Evolutionary conservation across 2,113 vertebrate species (phyloP), one percentile per base, ranked within the genome.

Genomic region (Ciconia stormi): DNA sequence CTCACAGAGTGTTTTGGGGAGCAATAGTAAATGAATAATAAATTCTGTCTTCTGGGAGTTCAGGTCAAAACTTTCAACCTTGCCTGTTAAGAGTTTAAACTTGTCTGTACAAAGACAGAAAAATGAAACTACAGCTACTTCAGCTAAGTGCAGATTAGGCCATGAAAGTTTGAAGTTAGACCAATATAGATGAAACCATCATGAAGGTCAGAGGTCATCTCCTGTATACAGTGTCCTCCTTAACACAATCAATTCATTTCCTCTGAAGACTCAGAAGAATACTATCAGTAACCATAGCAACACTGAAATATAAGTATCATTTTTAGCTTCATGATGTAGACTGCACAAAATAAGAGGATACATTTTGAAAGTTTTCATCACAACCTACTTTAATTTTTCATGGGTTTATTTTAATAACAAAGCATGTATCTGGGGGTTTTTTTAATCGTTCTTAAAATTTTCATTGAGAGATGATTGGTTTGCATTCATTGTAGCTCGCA

Each of bases 221-320:
- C 26, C 87, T 53, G 7, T 70, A 55, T 27, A 66, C 42, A 95
- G 29, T 55, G 25, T 61, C 59, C 42, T 94, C 50, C 59, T 87
- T 77, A 87, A 62, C 70, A 65, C 26, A 30, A 84, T 56, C 55
- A 81, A 71, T 93, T 91, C 27, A 71, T 82, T 87, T 93, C 78
- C 56, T 72, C 71, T 87, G 91, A 97, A 95, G 82, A 91, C 46
- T 95, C 82, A 89, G 65, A 96, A 82, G 58, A 89, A 93, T 91
- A 92, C 46, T 87, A 78, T 87, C 94, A 92, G 95, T 97, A 96
- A 96, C 93, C 89, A 97, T 88, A 95, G 96, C 62, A 95, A 95
- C 84, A 38, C 69, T 92, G 82, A 78, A 82, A 95, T 93, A 79
- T 71, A 92, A 87, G 92, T 96, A 65, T 91, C 55, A 87, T 93